These are phyloP conservation scores for Bombus picipes DNA, from an alignment of 1,140 invertebrate species.

Conservation along the genomic window DNA sequence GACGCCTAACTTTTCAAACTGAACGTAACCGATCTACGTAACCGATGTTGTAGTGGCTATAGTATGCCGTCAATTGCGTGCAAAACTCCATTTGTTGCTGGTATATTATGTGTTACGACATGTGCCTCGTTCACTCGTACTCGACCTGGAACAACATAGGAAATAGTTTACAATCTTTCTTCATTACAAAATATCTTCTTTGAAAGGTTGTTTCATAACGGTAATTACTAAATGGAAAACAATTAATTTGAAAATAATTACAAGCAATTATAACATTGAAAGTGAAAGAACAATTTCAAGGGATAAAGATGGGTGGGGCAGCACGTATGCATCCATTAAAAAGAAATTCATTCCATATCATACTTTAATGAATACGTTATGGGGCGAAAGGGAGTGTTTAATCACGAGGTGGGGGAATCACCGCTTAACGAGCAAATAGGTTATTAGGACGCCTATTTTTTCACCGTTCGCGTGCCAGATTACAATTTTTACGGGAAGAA, in stretches of 20 bases:
- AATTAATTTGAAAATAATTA: not conserved
- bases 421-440: slow-evolving; percentile 27
- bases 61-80: slow-evolving; percentile 91
- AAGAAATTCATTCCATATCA: not conserved
- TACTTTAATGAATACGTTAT: no score
- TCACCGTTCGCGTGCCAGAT: slow-evolving; percentile 1
- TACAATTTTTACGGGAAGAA: slow-evolving; percentile 2
- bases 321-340: not conserved
- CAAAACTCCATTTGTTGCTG: slow-evolving; percentile 94
- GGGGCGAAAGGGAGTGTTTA: slow-evolving; percentile 11
- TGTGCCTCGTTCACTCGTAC: slow-evolving; percentile 91
- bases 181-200: not conserved
- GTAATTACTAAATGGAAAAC: not conserved
- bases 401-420: not conserved
- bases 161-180: not conserved
- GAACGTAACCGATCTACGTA: not conserved
- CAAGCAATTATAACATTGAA: not conserved
- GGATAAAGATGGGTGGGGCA: not conserved
- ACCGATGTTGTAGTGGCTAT: slow-evolving; percentile 72
- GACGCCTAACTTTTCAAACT: not conserved
- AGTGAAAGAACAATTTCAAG: not conserved
- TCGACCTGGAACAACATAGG: slow-evolving; percentile 85
- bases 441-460: slow-evolving; percentile 26
- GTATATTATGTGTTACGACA: slow-evolving; percentile 91
- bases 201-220: not conserved